A percentile compares a stretch with the other conserved stretches of the same genome.
These are phyloP conservation scores for Mycetomoellerius zeteki DNA, from an alignment of 1,140 invertebrate genomes.

Conservation along the genomic window DNA sequence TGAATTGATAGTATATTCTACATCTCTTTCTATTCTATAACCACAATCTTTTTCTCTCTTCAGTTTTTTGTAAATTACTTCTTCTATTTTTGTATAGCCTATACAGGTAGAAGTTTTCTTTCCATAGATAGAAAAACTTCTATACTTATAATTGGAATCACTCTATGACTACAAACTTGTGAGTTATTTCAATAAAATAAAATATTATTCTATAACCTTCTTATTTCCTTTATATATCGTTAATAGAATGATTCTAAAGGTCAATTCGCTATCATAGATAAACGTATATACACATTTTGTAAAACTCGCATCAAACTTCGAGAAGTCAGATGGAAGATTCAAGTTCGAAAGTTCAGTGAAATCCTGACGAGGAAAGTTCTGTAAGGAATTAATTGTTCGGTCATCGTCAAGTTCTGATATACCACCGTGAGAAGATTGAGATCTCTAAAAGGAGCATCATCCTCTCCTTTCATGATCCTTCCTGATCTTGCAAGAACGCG, in stretches of 20 bases:
- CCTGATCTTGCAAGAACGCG: background rate
- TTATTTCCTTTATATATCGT: background rate
- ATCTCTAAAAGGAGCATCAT: constrained; percentile 29
- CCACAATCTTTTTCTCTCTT: too few species aligned
- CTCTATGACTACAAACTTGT: too few species aligned
- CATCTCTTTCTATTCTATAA: too few species aligned
- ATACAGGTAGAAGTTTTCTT: too few species aligned
- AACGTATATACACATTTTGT: background rate
- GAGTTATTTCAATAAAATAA: too few species aligned
- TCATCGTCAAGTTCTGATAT: background rate
- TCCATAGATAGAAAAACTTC: too few species aligned
- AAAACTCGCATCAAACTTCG: background rate
- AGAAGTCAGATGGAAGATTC: background rate
- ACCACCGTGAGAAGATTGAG: constrained; percentile 10
- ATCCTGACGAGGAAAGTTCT: background rate
- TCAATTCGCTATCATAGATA: background rate
- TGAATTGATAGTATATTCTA: too few species aligned
- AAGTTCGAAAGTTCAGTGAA: background rate
- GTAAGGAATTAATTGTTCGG: constrained; percentile 5
- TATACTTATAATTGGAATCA: too few species aligned
- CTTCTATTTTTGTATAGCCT: too few species aligned
- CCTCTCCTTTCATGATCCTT: constrained; percentile 29
- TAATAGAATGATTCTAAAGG: background rate
- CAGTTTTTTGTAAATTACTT: too few species aligned
- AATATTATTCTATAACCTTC: too few species aligned